Evolutionary conservation across 2,797 vertebrate species (phyloP).

Genomic region (Muraenolepis orangiensis): DNA sequence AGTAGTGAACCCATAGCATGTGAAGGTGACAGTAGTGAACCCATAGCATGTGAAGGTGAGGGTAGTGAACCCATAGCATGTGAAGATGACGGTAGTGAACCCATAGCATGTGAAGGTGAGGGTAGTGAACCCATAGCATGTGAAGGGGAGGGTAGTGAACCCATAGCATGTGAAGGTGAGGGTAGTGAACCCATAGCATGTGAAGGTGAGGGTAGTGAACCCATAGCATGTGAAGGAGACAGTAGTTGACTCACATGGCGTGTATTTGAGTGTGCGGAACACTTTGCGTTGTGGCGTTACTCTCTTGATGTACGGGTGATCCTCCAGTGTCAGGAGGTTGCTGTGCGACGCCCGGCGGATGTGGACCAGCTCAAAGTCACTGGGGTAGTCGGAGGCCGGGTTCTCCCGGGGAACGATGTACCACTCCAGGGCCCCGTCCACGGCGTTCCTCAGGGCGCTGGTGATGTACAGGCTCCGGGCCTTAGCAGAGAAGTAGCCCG

Average conservation of each 20-base stretch:
- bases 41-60: too few species aligned
- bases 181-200: too few species aligned
- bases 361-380: constrained; percentile 96
- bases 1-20: too few species aligned
- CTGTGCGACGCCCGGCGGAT: constrained; percentile 82
- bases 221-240: background rate
- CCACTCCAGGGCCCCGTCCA: constrained; percentile 74
- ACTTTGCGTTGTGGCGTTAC: constrained; percentile 94
- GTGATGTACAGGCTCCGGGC: constrained; percentile 93
- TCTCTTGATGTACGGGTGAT: constrained; percentile 94
- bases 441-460: constrained; percentile 80
- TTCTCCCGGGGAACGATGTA: constrained; percentile 91
- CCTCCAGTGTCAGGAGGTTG: constrained; percentile 84
- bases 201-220: too few species aligned
- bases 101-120: too few species aligned
- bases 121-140: too few species aligned
- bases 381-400: constrained; percentile 94
- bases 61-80: too few species aligned
- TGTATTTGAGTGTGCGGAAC: constrained; percentile 88
- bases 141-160: too few species aligned
- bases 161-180: too few species aligned
- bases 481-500: constrained; percentile 94
- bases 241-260: constrained; percentile 76
- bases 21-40: too few species aligned
- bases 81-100: too few species aligned